A percentile compares a stretch with the other conserved stretches of the same genome.
Conservation (phyloP, 2,113 vertebrate species). For the Alectura lathami region DNA sequence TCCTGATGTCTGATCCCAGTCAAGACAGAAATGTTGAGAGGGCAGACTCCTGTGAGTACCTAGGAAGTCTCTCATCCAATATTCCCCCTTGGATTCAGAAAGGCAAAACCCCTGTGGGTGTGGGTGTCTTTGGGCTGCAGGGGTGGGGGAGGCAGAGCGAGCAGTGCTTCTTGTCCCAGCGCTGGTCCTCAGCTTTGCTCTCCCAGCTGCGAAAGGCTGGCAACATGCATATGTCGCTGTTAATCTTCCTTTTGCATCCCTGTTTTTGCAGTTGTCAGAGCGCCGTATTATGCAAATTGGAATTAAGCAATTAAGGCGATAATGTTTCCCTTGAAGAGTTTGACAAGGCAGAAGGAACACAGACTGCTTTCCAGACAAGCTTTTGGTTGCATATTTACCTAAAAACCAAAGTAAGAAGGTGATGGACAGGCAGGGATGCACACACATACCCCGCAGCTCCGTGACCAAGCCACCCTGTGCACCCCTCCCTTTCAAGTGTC, state of each 20-base stretch:
- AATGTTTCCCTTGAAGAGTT: constrained; percentile 82
- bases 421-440: not conserved
- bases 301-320: constrained; percentile 84
- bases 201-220: constrained; percentile 62
- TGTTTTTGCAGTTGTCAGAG: constrained; percentile 79
- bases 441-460: not conserved
- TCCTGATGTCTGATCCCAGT: not conserved
- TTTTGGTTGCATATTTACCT: constrained; percentile 71
- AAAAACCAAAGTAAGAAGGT: constrained; percentile 59
- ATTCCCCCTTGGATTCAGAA: not conserved
- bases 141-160: constrained; percentile 16
- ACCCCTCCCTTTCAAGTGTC: not conserved
- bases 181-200: constrained; percentile 60
- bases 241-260: constrained; percentile 82
- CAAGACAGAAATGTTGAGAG: not conserved
- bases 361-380: constrained; percentile 72
- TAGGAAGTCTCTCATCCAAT: not conserved
- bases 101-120: not conserved
- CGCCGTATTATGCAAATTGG: constrained; percentile 78
- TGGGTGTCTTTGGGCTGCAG: not conserved
- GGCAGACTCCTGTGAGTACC: not conserved
- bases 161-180: constrained; percentile 31
- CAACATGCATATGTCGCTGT: constrained; percentile 54
- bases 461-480: not conserved
- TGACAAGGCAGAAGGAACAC: constrained; percentile 79